phyloP scores from a whole-genome alignment of 2,113 vertebrate species.

The Carollia perspicillata region DNA sequence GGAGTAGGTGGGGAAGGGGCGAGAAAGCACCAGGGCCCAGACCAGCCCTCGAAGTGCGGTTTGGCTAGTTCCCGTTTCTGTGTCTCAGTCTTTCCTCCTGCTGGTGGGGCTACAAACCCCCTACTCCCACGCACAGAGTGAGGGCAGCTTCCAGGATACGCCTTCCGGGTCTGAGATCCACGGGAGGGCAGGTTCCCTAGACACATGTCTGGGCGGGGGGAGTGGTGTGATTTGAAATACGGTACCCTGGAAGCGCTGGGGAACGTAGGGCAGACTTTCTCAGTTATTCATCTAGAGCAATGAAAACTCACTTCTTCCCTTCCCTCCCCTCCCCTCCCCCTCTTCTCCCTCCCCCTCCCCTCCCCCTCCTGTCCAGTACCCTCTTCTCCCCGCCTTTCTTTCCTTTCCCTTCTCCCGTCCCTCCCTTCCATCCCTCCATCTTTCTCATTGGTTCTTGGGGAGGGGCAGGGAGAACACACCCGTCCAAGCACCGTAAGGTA shows the following conservation, averaged over 20 bases:
- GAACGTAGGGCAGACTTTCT: background rate
- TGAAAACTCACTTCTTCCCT: background rate
- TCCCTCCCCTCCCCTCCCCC: background rate
- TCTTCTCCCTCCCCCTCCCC: accelerated
- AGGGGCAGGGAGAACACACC: background rate
- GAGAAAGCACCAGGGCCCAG: too few species aligned
- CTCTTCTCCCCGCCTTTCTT: background rate
- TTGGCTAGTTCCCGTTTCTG: background rate
- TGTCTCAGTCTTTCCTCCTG: background rate
- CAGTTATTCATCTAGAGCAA: background rate
- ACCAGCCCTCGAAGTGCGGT: background rate
- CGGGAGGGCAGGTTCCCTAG: background rate
- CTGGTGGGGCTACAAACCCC: background rate
- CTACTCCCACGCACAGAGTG: background rate
- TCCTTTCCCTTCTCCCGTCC: too few species aligned
- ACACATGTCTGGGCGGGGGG: background rate
- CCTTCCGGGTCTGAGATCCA: background rate
- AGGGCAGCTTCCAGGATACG: background rate
- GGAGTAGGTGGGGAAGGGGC: background rate
- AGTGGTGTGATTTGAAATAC: background rate
- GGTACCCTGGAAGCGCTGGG: background rate
- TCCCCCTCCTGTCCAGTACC: accelerated
- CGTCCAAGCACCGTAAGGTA: background rate
- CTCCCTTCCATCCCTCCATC: background rate
- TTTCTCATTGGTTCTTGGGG: background rate